A percentile compares a stretch with the other conserved stretches of the same genome.
These are phyloP conservation scores for Sinocyclocheilus anophthalmus DNA, from an alignment of 2,113 vertebrate species.

Conservation along the genomic window DNA sequence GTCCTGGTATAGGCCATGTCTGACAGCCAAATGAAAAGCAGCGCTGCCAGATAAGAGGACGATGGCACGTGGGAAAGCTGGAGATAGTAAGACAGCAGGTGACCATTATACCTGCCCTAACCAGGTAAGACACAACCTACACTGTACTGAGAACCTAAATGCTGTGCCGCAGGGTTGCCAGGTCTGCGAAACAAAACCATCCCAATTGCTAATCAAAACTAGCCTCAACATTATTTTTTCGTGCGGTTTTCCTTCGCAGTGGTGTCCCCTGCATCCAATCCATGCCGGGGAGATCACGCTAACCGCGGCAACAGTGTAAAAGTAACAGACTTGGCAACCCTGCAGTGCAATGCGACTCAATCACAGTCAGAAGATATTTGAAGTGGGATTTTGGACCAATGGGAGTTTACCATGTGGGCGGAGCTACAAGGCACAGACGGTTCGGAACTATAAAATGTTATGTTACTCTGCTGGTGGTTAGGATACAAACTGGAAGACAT, in stretches of 20 bases:
- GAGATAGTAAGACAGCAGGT: constrained; percentile 35
- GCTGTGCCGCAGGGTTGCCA: background rate
- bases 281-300: too few relatives aligned
- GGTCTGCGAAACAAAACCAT: too few relatives aligned
- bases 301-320: too few relatives aligned
- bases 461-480: too few relatives aligned
- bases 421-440: background rate
- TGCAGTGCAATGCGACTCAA: background rate
- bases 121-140: background rate
- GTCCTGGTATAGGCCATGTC: constrained; percentile 52
- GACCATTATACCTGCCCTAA: constrained; percentile 21
- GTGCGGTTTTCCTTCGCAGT: too few relatives aligned
- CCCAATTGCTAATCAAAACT: too few relatives aligned
- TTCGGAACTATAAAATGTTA: background rate
- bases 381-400: background rate
- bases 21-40: constrained; percentile 36
- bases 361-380: background rate
- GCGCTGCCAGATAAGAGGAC: constrained; percentile 16
- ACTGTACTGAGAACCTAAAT: background rate
- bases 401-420: background rate
- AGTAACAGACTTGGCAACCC: too few relatives aligned
- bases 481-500: too few relatives aligned
- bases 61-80: constrained; percentile 19
- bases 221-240: too few relatives aligned
- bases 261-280: too few relatives aligned